Percentiles rank a stretch among this genome's conserved stretches.
phyloP scores from a whole-genome alignment of 64 coral and sea anemone genomes.

The Actinia equina region DNA sequence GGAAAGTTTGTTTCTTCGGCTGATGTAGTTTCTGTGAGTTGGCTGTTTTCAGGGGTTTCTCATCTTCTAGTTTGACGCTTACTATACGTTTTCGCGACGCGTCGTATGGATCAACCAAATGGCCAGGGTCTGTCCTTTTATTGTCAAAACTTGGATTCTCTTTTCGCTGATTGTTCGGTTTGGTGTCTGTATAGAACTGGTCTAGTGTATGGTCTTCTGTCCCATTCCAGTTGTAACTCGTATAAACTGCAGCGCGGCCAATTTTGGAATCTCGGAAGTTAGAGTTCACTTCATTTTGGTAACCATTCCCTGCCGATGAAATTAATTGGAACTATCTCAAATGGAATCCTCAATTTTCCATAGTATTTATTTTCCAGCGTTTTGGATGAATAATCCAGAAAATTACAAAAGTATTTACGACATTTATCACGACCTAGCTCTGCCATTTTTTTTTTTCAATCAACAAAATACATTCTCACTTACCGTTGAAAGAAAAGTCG shows the following conservation, averaged over 20 bases:
- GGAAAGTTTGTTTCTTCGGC: slow-evolving; percentile 29
- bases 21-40: not conserved
- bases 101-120: not conserved
- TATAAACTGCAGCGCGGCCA: not conserved
- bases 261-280: not conserved
- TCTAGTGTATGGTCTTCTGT: not conserved
- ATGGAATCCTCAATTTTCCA: not conserved
- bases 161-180: not conserved
- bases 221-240: not conserved
- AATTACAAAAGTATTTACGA: not conserved
- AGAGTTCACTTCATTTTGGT: not conserved
- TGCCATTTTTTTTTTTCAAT: not conserved
- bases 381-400: not conserved
- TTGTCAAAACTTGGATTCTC: not conserved
- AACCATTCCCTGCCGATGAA: not conserved
- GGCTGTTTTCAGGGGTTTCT: not conserved
- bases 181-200: not conserved
- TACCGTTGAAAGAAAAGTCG: not conserved
- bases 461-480: not conserved
- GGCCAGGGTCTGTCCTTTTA: not conserved
- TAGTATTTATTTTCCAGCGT: not conserved
- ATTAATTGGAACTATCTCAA: no score
- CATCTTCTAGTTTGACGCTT: not conserved
- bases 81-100: not conserved
- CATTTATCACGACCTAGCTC: not conserved